These are phyloP conservation scores for Chrosomus eos DNA, from an alignment of 2,797 vertebrate species.

Conservation along the genomic window DNA sequence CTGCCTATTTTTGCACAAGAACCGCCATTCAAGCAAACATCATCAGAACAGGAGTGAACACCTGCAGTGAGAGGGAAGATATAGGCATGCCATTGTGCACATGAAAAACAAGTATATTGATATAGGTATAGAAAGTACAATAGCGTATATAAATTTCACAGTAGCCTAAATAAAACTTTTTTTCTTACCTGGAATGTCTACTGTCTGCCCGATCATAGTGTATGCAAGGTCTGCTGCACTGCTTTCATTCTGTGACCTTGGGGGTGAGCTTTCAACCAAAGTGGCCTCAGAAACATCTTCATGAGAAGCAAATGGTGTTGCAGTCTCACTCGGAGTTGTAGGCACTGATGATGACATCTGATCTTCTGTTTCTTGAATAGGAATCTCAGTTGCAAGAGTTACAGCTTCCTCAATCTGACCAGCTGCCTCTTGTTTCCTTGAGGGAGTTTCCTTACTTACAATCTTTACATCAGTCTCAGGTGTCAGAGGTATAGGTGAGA, in stretches of 20 bases:
- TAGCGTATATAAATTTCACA: background rate
- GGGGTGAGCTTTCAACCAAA: conserved; percentile 45
- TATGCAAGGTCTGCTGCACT: conserved; percentile 57
- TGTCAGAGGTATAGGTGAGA: conserved; percentile 42
- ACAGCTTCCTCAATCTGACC: conserved; percentile 45
- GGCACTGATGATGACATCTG: conserved; percentile 49
- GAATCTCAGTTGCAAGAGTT: conserved; percentile 50
- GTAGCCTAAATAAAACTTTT: no score
- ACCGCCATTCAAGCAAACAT: conserved; percentile 89
- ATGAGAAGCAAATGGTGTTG: conserved; percentile 33
- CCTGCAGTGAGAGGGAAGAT: conserved; percentile 70
- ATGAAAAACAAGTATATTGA: background rate
- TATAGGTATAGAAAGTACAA: background rate
- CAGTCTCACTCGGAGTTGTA: conserved; percentile 55
- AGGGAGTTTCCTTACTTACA: conserved; percentile 31
- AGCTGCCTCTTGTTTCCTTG: conserved; percentile 48
- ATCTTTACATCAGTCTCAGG: conserved; percentile 49
- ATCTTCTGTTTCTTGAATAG: conserved; percentile 24
- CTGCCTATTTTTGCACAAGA: conserved; percentile 84
- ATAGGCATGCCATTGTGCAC: background rate
- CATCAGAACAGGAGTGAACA: conserved; percentile 82
- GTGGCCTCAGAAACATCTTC: conserved; percentile 26
- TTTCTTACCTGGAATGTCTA: conserved; percentile 79
- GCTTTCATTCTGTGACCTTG: conserved; percentile 49
- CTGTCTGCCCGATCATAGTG: conserved; percentile 70